Conservation (phyloP, 1,140 invertebrate genomes). For the Diachasma alloeum region DNA sequence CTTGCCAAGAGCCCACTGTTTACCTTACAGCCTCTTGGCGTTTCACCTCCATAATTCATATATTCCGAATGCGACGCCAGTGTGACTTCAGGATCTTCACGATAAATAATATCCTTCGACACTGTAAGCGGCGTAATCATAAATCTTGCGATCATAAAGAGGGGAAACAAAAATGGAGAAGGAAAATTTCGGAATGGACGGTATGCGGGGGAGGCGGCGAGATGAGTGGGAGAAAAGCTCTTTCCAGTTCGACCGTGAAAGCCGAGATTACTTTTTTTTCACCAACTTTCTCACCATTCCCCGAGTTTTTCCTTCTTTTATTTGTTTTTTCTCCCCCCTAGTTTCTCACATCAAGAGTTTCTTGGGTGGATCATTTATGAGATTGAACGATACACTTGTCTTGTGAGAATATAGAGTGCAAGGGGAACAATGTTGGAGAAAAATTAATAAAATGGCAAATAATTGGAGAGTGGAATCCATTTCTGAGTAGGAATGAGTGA, state of each 20-base stretch:
- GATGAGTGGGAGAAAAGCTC: constrained; percentile 25
- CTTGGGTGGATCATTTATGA: constrained; percentile 17
- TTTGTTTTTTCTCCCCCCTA: background rate
- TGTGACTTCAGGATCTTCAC: constrained; percentile 21
- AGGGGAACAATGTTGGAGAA: too few relatives aligned
- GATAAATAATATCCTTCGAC: constrained; percentile 33
- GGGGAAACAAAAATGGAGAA: background rate
- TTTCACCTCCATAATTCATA: constrained; percentile 34
- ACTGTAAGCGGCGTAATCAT: constrained; percentile 26
- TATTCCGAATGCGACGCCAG: constrained; percentile 15
- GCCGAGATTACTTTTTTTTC: constrained; percentile 27
- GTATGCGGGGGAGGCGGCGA: background rate
- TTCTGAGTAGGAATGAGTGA: too few relatives aligned
- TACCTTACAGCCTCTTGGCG: background rate
- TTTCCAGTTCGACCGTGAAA: constrained; percentile 24
- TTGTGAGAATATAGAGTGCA: background rate
- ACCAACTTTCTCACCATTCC: constrained; percentile 3
- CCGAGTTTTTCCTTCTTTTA: background rate
- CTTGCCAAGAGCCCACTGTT: background rate
- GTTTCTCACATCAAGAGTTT: background rate
- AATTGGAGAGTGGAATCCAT: too few relatives aligned
- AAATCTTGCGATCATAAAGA: constrained; percentile 22
- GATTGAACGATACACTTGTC: constrained; percentile 1
- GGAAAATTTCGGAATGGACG: background rate
- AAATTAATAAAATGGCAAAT: too few relatives aligned